A percentile compares a stretch with the other conserved stretches of the same genome.
These are phyloP conservation scores for Mormyrops attenuatus DNA, from an alignment of 2,797 vertebrate species.

Conservation along the genomic window DNA sequence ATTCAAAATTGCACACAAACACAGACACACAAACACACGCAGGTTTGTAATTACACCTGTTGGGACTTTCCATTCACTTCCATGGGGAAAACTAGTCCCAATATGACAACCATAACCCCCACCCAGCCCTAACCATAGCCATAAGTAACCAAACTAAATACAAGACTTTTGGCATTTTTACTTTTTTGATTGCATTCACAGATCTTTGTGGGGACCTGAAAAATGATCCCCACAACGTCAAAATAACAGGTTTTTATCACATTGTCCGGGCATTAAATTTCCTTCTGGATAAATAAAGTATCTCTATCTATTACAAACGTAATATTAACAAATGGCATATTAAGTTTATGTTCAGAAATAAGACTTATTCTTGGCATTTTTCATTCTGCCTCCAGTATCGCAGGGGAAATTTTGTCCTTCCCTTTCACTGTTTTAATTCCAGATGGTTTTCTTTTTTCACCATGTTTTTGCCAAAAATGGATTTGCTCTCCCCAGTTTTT, in stretches of 20 bases:
- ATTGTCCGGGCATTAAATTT: not conserved
- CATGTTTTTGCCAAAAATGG: not conserved
- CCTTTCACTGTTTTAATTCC: not conserved
- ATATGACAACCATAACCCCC: not conserved
- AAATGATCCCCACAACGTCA: not conserved
- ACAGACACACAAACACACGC: not conserved
- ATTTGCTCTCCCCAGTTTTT: not conserved
- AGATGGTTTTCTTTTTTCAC: not conserved
- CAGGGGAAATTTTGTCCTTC: not conserved
- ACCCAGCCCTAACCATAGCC: not conserved
- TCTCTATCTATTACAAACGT: not conserved
- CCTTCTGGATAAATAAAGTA: too few relatives aligned
- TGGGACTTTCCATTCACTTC: not conserved
- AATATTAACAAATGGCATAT: not conserved
- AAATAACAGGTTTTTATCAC: not conserved
- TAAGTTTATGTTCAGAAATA: not conserved
- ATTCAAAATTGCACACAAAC: not conserved
- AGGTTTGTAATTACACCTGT: not conserved
- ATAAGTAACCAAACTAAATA: not conserved
- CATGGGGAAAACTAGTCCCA: not conserved
- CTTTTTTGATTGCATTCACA: not conserved
- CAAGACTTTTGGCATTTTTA: not conserved
- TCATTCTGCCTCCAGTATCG: not conserved
- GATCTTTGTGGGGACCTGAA: not conserved
- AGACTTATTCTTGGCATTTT: not conserved